Evolutionary conservation across 2,113 vertebrate genomes (phyloP), one percentile per base, ranked within the genome.

Genomic region (Prochilodus magdalenae): DNA sequence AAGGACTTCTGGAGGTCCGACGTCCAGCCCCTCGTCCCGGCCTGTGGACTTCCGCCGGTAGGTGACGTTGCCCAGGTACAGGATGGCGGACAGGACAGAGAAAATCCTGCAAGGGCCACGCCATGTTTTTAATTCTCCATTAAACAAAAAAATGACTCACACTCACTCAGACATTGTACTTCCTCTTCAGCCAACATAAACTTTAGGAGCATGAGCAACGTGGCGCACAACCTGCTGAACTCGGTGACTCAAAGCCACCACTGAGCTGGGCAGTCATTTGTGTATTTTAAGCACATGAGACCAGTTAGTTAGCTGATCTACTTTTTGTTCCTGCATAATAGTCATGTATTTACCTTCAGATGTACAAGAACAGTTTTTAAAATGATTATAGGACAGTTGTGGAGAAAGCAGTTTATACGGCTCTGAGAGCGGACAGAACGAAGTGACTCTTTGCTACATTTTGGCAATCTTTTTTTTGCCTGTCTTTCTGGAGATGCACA

Each of bases 31-130:
- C 81, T 99, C 98, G 0, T 99, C 98, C n/a, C 97, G 93, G 62
- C 97, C 97, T 0, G 94, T 95, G 3, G 97, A 94, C 90, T 95
- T 97, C 84, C 93, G 96, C 86, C 91, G 95, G 87, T 99, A 99
- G 0, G 94, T 96, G 86, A 99, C 93, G 0, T 99, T 99, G 74
- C 98, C 98, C 87, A 99, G 92, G 89, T 99, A 99, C 77, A 99
- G 92, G 90, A 99, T 99, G 74, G 98, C 97, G 0, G 98, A 99
- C 49, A 99, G 95, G 55, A 98, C 85, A 0, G 97, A 96, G 91
- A 99, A 99, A 86, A 99, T 99, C 93, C 97, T 99, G 89, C 60
- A 87, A 69, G 79, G 49, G 10, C 26, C 53, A 75, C 10, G 15
- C 3, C 14, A 6, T 12, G 6, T 70, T 22, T 70, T n/a, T 36